phyloP scores from a whole-genome alignment of 2,797 vertebrate species.

The Typhlichthys eigenmanni region DNA sequence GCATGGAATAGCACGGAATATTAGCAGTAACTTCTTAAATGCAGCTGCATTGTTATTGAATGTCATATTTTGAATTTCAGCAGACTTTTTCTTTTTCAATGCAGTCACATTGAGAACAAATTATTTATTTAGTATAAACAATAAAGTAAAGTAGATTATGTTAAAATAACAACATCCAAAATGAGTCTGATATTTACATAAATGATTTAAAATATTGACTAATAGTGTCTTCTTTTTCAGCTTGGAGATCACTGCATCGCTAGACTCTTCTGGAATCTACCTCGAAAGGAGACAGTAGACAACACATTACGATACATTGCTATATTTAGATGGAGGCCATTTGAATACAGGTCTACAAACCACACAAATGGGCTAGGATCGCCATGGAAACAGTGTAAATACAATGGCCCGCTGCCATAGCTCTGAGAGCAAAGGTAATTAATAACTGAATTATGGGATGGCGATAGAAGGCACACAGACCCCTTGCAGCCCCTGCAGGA shows the following conservation, averaged over 20 bases:
- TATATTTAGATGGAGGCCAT: constrained; percentile 73
- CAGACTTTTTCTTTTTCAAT: too few species aligned
- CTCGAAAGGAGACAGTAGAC: constrained; percentile 55
- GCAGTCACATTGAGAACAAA: neutral
- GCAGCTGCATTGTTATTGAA: too few species aligned
- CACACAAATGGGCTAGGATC: constrained; percentile 88
- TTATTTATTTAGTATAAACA: constrained; percentile 14
- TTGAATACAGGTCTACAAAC: constrained; percentile 87
- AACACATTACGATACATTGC: constrained; percentile 61
- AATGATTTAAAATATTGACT: neutral
- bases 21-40: too few species aligned
- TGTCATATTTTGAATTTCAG: too few species aligned
- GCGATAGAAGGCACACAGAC: constrained; percentile 70
- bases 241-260: constrained; percentile 31
- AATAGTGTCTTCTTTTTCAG: constrained; percentile 26
- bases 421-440: constrained; percentile 80
- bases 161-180: too few species aligned
- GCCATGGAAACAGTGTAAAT: constrained; percentile 90
- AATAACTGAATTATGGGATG: constrained; percentile 84
- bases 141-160: neutral
- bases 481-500: constrained; percentile 57
- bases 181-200: neutral
- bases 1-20: too few species aligned
- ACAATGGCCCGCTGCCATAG: constrained; percentile 73
- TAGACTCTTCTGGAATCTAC: constrained; percentile 44